Evolutionary conservation across 2,797 vertebrate species (phyloP), one percentile per base, ranked within the genome.

Genomic region (Tokudaia muenninki): DNA sequence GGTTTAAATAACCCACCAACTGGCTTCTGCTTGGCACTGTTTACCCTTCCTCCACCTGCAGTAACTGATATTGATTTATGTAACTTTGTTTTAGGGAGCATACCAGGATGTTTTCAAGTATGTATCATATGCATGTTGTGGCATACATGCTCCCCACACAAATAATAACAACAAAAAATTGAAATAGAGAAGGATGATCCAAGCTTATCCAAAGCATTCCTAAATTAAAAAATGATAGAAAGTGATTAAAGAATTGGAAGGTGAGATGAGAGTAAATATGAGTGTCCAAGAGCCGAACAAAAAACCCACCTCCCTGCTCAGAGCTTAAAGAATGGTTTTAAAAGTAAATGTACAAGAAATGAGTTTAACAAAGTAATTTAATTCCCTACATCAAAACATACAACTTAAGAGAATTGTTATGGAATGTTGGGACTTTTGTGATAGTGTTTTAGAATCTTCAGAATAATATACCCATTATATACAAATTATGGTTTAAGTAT

Each of bases 371-470:
- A 17, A 79, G 3, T 77, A 63, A 57, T 81, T 88, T 91, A 89
- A 94, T 82, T 93, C 6, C 26, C 86, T 78, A 22, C 26, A 79
- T 57, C 37, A 93, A 89, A 97, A 84, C 84, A 87, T 47, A 52
- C 19, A 84, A 47, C 0, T 59, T 6, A n/a, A 90, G 22, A 91
- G 72, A 78, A 67, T 83, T 75, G 70, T 90, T 83, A 83, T 19
- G 82, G 90, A 94, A 90, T 90, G 37, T 37, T 12, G 90, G 44
- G 84, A 55, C 26, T 74, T 89, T 92, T 57, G 50, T 44, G 24
- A 63, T 59, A 61, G 47, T 82, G 47, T 89, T 90, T 90, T 95
- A 63, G 31, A 92, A 63, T 93, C 86, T 91, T 94, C 80, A 31
- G 55, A 81, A 92, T 79, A 86, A 84, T 90, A 55, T 55, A 31